Base-by-base conservation (phyloP, 2,797 vertebrate species). In the Emys orbicularis region DNA sequence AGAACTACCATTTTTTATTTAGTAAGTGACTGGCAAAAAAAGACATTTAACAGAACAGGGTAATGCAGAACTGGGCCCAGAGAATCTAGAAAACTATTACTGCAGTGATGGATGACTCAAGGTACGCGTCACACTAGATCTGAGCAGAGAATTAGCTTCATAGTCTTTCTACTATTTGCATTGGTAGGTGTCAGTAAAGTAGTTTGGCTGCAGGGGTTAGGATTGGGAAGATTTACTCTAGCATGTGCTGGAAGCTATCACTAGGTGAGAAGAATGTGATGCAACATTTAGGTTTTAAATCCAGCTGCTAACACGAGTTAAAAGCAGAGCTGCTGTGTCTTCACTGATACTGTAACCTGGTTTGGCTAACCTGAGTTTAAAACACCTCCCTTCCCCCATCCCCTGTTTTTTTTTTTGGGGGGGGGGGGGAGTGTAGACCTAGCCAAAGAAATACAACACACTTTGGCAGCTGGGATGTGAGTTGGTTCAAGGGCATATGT, bases 221-320 rank as follows among this genome's bases (percentile, higher is more conserved):
- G 85, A 10, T 16, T 88, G 81, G 80, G 72, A 90, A 25, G 8
- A 19, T 5, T 0, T 88, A 89, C 31, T 76, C 29, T 88, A 21
- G 79, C 79, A 91, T 93, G 5, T 7, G 1, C 21, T 86, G 79
- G 37, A 89, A 93, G 77, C 82, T 92, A 29, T 90, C 31, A 89
- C 16, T 23, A 57, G 81, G 12, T 49, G 79, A 59, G 21, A 90
- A 56, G 72, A 95, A 82, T 5, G 81, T n/a, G 31, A 31, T 87
- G 23, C 65, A 50, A 49, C 50, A 37, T 68, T 68, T 37, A 37
- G n/a, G 65, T 37, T 68, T 68, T 68, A 68, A 37, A 37, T 37
- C n/a, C 9, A 68, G 65, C 65, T 68, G 18, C 65, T 68, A 37
- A 11, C 34, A 5, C 8, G 1, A 37, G 34, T 21, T 68, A 37